These are phyloP conservation scores for Ellobius talpinus DNA, from an alignment of 2,113 vertebrate genomes.

Conservation along the genomic window DNA sequence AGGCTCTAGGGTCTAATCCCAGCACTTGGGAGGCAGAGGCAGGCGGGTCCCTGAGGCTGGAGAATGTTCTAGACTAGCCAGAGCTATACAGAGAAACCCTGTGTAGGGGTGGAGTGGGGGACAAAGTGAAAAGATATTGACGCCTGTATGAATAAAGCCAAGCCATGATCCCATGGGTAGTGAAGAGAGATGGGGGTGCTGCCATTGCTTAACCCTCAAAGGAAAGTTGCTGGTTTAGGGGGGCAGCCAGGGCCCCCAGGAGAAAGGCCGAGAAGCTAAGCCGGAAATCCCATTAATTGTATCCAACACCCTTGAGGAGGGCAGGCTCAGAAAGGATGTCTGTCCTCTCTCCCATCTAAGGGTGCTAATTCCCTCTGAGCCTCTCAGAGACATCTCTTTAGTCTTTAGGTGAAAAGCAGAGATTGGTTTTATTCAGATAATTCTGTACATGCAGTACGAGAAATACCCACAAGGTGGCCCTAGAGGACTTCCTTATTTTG, in stretches of 20 bases:
- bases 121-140: background rate
- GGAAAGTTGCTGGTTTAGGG: background rate
- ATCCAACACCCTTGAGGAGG: background rate
- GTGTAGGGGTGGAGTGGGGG: background rate
- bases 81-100: background rate
- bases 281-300: slow-evolving; percentile 76
- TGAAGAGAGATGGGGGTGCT: background rate
- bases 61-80: background rate
- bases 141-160: background rate
- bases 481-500: slow-evolving; percentile 46
- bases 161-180: too few relatives aligned
- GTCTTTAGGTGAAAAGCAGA: background rate
- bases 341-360: slow-evolving; percentile 4
- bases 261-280: slow-evolving; percentile 53
- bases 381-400: background rate
- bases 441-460: background rate
- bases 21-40: background rate
- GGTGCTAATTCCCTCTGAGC: slow-evolving; percentile 71
- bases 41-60: background rate
- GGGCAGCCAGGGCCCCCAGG: background rate
- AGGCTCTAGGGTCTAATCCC: background rate
- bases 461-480: background rate
- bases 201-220: background rate
- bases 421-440: background rate
- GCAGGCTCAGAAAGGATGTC: slow-evolving; percentile 37